Evolutionary conservation across 2,888 invertebrate species (phyloP).

Genomic region (Baccha elongata): DNA sequence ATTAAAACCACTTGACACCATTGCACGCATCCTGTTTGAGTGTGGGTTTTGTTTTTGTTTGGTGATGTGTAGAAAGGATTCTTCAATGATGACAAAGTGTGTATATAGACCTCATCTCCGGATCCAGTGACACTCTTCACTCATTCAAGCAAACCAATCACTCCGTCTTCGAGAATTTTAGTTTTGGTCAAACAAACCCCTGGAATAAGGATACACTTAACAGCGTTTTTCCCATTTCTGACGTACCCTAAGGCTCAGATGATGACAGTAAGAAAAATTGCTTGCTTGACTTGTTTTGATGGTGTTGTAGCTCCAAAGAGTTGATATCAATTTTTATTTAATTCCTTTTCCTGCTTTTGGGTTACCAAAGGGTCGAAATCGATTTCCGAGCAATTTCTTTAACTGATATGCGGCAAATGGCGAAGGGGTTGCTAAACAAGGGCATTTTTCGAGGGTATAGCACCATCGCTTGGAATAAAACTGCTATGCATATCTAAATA

Average conservation of each 20-base stretch:
- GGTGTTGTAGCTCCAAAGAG: not conserved
- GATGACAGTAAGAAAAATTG: constrained; percentile 48
- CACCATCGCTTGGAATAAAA: constrained; percentile 34
- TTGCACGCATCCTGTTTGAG: constrained; percentile 39
- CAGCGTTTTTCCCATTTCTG: constrained; percentile 9
- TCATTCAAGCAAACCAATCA: constrained; percentile 44
- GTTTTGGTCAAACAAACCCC: constrained; percentile 63
- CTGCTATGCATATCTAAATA: constrained; percentile 71
- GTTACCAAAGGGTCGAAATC: constrained; percentile 67
- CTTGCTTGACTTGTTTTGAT: constrained; percentile 53
- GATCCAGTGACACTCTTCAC: too few relatives aligned
- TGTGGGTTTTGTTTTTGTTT: not conserved
- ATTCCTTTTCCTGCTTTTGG: constrained; percentile 62
- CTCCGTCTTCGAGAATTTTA: constrained; percentile 40
- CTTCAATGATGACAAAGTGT: constrained; percentile 44
- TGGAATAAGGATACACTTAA: not conserved
- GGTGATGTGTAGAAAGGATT: not conserved
- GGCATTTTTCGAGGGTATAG: too few relatives aligned
- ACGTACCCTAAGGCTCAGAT: constrained; percentile 23
- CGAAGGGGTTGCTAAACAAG: not conserved
- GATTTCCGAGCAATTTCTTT: constrained; percentile 64
- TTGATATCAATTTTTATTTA: constrained; percentile 67
- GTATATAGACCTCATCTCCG: too few relatives aligned
- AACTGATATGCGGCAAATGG: not conserved
- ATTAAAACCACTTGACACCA: constrained; percentile 70